These are phyloP conservation scores for Atherinosoma microstoma DNA, from an alignment of 2,797 vertebrate species.

Conservation along the genomic window DNA sequence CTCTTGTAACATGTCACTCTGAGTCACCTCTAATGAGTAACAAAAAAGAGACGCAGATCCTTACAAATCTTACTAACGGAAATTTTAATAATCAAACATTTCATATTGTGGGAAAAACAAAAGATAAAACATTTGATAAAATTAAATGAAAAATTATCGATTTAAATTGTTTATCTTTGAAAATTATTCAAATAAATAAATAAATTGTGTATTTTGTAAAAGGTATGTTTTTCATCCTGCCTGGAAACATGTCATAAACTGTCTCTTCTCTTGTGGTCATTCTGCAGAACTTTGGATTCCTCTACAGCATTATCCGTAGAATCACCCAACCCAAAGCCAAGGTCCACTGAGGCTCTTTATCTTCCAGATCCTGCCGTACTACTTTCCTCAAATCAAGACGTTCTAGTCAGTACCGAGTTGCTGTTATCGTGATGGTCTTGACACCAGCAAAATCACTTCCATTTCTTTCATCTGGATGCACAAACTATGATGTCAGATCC, in stretches of 20 bases:
- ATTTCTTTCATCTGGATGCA: slow-evolving; percentile 47
- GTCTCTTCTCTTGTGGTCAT: background rate
- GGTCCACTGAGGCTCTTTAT: slow-evolving; percentile 81
- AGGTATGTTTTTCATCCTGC: background rate
- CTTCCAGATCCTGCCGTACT: slow-evolving; percentile 7
- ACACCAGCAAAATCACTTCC: slow-evolving; percentile 62
- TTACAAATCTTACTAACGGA: background rate
- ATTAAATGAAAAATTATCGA: too few relatives aligned
- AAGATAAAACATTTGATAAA: too few relatives aligned
- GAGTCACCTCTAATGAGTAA: background rate
- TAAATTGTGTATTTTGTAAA: too few relatives aligned
- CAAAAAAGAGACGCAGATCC: background rate
- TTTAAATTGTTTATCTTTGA: too few relatives aligned
- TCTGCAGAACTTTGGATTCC: slow-evolving; percentile 91
- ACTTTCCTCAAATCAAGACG: slow-evolving; percentile 39
- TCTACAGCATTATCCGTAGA: slow-evolving; percentile 91
- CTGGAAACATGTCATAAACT: background rate
- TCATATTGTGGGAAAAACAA: background rate
- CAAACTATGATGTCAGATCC: slow-evolving; percentile 72
- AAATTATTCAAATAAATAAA: too few relatives aligned
- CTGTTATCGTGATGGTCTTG: slow-evolving; percentile 46
- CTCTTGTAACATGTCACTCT: too few relatives aligned
- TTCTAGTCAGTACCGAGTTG: slow-evolving; percentile 57
- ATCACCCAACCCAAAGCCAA: slow-evolving; percentile 91
- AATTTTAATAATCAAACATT: background rate